Conservation (phyloP, 2,888 invertebrate species). For the Nineta flava region DNA sequence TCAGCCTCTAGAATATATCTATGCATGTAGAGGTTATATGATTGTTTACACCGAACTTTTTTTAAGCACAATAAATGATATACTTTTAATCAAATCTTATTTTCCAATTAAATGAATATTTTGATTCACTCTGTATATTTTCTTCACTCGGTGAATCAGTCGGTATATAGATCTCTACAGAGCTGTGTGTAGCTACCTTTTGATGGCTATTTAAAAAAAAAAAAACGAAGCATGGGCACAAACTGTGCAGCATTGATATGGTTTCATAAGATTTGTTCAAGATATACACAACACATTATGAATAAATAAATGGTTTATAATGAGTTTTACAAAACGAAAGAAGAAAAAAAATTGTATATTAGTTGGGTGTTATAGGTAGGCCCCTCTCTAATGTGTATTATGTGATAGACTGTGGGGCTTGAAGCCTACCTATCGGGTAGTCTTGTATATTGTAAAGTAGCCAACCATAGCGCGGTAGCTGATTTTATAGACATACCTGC, state of each 20-base stretch:
- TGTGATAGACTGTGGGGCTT: conserved; percentile 11
- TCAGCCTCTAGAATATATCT: too few species aligned
- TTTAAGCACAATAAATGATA: too few species aligned
- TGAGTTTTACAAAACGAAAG: not conserved
- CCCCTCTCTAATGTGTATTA: conserved; percentile 1
- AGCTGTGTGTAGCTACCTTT: too few species aligned
- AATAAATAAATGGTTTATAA: conserved; percentile 1
- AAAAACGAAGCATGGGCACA: too few species aligned
- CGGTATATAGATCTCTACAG: too few species aligned
- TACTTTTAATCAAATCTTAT: too few species aligned
- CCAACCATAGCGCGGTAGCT: conserved; percentile 29
- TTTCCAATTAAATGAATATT: too few species aligned
- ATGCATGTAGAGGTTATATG: too few species aligned
- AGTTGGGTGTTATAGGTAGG: not conserved
- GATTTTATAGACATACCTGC: conserved; percentile 6
- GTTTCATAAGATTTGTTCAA: not conserved
- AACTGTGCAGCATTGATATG: not conserved
- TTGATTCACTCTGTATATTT: too few species aligned
- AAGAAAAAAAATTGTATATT: not conserved
- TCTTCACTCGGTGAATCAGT: too few species aligned
- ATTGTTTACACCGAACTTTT: too few species aligned
- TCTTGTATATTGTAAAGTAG: conserved; percentile 21
- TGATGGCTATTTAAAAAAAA: too few species aligned
- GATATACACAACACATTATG: not conserved
- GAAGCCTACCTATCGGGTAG: conserved; percentile 27